Evolutionary conservation across 1,140 invertebrate genomes (phyloP).

Genomic region (Nasonia longicornis): DNA sequence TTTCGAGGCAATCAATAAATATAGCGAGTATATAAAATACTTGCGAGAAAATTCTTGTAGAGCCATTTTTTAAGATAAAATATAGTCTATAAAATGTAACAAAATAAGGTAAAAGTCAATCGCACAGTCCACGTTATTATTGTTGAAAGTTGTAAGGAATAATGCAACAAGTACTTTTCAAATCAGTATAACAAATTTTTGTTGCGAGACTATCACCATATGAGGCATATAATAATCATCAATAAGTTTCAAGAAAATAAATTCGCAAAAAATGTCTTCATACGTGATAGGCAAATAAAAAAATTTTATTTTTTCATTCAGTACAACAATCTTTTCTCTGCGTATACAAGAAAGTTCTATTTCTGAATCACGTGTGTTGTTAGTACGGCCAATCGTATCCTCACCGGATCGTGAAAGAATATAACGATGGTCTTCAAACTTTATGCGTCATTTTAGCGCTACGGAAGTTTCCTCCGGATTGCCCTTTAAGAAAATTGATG

Average conservation of each 20-base stretch:
- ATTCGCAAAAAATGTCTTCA: background rate
- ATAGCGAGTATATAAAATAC: too few species aligned
- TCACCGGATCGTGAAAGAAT: constrained; percentile 7
- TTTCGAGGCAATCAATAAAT: too few species aligned
- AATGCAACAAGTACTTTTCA: too few species aligned
- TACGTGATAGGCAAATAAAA: background rate
- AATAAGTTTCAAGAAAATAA: background rate
- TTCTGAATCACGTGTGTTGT: constrained; percentile 11
- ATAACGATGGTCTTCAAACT: constrained; percentile 29
- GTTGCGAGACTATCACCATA: too few species aligned
- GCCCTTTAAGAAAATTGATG: constrained; percentile 11
- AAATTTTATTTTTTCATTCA: background rate
- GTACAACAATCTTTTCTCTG: background rate
- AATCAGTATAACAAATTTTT: too few species aligned
- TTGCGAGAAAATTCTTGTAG: too few species aligned
- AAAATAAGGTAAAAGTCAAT: too few species aligned
- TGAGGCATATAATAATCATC: too few species aligned
- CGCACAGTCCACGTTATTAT: too few species aligned
- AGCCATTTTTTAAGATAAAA: too few species aligned
- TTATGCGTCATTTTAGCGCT: constrained; percentile 15
- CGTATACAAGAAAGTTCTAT: background rate
- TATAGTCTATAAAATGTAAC: too few species aligned
- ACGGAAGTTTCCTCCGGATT: background rate
- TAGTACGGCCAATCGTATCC: background rate
- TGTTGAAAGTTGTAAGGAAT: too few species aligned